Evolutionary conservation across 2,888 invertebrate species (phyloP).

Genomic region (Uloborus plumipes): DNA sequence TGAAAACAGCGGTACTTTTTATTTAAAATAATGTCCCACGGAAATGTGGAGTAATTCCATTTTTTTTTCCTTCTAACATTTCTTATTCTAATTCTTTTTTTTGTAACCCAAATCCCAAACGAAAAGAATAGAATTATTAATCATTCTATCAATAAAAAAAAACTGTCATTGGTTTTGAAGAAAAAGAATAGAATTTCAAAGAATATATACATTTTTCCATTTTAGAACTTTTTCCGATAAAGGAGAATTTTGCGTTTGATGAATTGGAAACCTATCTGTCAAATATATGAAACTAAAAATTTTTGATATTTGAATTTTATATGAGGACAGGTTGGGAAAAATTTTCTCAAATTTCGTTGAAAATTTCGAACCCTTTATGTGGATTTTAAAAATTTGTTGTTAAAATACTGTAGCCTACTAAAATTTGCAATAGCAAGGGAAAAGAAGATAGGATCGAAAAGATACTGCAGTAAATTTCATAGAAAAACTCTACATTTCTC

Average conservation of each 20-base stretch:
- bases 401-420: too few relatives aligned
- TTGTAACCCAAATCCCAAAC: conserved; percentile 15
- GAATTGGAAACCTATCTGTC: conserved; percentile 47
- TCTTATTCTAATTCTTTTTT: background rate
- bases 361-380: too few relatives aligned
- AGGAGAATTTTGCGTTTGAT: conserved; percentile 25
- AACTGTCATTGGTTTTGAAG: conserved; percentile 9
- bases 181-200: background rate
- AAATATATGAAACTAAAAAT: conserved; percentile 24
- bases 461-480: too few relatives aligned
- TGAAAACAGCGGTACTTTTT: conserved; percentile 24
- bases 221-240: background rate
- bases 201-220: conserved; percentile 3
- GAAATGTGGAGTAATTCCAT: conserved; percentile 9
- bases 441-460: too few relatives aligned
- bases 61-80: too few relatives aligned
- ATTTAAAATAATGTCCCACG: conserved; percentile 3
- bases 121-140: conserved; percentile 29
- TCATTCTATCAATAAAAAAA: conserved; percentile 29
- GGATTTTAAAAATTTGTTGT: too few relatives aligned
- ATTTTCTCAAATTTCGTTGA: too few relatives aligned
- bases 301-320: too few relatives aligned
- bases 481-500: too few relatives aligned
- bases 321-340: too few relatives aligned
- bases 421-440: too few relatives aligned